Percentiles rank a stretch among this genome's conserved stretches.
These are phyloP conservation scores for Malacosoma neustria DNA, from an alignment of 2,888 invertebrate species.

Conservation along the genomic window DNA sequence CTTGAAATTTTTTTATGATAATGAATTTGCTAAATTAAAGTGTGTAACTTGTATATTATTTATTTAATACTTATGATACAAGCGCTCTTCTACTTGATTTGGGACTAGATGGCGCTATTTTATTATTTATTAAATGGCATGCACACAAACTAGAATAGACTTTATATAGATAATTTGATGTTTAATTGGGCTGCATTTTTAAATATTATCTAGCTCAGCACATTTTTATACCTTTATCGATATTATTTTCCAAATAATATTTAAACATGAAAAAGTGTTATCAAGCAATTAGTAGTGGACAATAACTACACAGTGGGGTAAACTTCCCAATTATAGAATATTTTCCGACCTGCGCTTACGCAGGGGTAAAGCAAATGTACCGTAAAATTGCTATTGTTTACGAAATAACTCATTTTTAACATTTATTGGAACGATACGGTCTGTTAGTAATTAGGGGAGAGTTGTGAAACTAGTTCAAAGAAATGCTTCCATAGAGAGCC, in stretches of 20 bases:
- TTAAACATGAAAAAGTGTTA: too few relatives aligned
- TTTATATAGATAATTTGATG: not conserved
- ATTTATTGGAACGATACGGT: slow-evolving; percentile 16
- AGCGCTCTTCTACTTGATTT: too few relatives aligned
- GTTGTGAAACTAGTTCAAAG: slow-evolving; percentile 20
- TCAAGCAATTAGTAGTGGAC: slow-evolving; percentile 5
- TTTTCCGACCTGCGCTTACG: slow-evolving; percentile 31
- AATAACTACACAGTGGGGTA: slow-evolving; percentile 19
- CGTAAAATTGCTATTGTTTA: slow-evolving; percentile 69
- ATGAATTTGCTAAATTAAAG: too few relatives aligned
- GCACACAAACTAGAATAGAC: not conserved
- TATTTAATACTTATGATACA: too few relatives aligned
- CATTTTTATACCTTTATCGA: too few relatives aligned
- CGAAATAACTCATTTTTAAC: slow-evolving; percentile 52
- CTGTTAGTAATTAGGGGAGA: slow-evolving; percentile 19
- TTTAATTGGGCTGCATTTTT: too few relatives aligned
- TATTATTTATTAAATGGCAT: not conserved
- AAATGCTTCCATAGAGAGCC: not conserved
- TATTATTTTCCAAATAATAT: too few relatives aligned
- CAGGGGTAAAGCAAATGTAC: slow-evolving; percentile 47
- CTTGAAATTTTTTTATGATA: too few relatives aligned
- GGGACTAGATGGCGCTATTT: too few relatives aligned
- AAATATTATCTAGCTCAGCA: too few relatives aligned
- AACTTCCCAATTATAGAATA: slow-evolving; percentile 23
- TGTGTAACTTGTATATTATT: too few relatives aligned